These are phyloP conservation scores for Forbesichthys papilliferus DNA, from an alignment of 2,113 vertebrate species.

Conservation along the genomic window DNA sequence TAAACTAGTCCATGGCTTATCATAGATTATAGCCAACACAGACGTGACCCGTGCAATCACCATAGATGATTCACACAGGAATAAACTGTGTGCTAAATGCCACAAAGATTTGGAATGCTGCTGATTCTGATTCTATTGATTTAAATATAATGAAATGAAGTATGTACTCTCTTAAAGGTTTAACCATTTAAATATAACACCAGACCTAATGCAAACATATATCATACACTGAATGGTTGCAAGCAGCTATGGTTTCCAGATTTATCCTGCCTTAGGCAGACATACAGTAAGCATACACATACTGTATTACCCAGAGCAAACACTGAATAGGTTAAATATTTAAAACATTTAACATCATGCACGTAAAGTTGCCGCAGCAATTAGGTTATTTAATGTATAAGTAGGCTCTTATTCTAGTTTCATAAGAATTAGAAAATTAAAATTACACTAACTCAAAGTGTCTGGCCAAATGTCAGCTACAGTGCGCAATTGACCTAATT, in stretches of 20 bases:
- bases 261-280: constrained; percentile 32
- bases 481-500: constrained; percentile 62
- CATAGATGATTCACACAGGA: not conserved
- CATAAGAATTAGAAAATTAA: too few relatives aligned
- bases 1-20: too few relatives aligned
- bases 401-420: too few relatives aligned
- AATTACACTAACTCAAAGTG: too few relatives aligned
- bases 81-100: not conserved
- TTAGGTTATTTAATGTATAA: too few relatives aligned
- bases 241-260: constrained; percentile 29
- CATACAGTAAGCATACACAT: not conserved
- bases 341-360: not conserved
- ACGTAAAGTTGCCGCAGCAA: too few relatives aligned
- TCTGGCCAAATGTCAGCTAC: constrained; percentile 52
- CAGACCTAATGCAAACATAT: constrained; percentile 7
- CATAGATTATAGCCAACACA: not conserved
- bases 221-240: constrained; percentile 4
- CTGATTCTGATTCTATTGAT: too few relatives aligned
- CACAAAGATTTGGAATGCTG: not conserved
- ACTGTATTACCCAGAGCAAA: constrained; percentile 22
- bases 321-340: constrained; percentile 14
- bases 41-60: not conserved
- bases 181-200: constrained; percentile 12
- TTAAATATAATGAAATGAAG: not conserved
- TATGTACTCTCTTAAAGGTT: not conserved